Conservation (phyloP, 2,113 vertebrate species). For the Paradisaea rubra region DNA sequence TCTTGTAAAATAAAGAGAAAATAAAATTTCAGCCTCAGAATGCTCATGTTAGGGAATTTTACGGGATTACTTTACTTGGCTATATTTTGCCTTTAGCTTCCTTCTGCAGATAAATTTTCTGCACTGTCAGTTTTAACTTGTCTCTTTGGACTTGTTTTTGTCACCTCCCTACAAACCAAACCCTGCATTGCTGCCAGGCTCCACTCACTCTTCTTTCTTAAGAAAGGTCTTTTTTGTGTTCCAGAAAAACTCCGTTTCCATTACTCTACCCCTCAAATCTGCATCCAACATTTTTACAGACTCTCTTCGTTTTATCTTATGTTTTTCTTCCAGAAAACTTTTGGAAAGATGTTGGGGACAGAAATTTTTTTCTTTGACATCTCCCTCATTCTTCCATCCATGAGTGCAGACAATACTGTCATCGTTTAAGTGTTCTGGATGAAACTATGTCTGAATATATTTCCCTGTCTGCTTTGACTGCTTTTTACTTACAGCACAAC, state of each 20-base stretch:
- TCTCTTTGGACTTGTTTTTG: constrained; percentile 6
- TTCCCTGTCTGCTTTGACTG: neutral
- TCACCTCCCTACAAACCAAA: neutral
- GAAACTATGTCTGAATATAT: neutral
- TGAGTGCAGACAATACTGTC: neutral
- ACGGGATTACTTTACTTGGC: constrained; percentile 30
- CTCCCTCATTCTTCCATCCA: neutral
- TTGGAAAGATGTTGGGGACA: neutral
- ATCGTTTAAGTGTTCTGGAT: neutral
- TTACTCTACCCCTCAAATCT: neutral
- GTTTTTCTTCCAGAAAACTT: neutral
- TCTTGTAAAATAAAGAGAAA: constrained; percentile 53
- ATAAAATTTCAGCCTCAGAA: constrained; percentile 6
- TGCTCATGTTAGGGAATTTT: constrained; percentile 21
- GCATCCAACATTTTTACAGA: neutral
- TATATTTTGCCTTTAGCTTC: constrained; percentile 14
- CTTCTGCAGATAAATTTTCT: constrained; percentile 9
- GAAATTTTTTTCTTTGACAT: neutral
- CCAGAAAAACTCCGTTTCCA: neutral
- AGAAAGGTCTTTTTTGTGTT: neutral
- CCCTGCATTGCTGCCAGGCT: neutral
- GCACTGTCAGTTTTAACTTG: neutral
- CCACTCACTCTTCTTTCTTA: neutral
- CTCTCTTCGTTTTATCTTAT: neutral
- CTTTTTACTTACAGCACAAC: neutral